Evolutionary conservation across 2,797 vertebrate genomes (phyloP).

Genomic region (Pseudomugil tenellus): DNA sequence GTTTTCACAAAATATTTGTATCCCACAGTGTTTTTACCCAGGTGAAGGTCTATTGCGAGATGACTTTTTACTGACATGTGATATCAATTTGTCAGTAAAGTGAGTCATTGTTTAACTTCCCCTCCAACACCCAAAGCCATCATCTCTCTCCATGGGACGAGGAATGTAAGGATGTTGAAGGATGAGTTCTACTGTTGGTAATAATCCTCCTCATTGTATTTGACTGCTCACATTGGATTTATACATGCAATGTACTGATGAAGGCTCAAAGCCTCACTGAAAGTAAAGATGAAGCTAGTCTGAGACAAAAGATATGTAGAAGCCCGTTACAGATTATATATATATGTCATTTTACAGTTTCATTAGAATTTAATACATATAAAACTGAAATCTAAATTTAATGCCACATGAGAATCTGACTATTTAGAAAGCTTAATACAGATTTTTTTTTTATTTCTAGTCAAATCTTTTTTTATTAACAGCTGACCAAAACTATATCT

Average conservation of each 20-base stretch:
- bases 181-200: constrained; percentile 74
- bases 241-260: constrained; percentile 48
- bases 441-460: too few species aligned
- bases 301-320: constrained; percentile 1
- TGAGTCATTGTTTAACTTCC: constrained; percentile 81
- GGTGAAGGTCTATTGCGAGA: constrained; percentile 66
- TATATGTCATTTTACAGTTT: background rate
- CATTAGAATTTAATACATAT: background rate
- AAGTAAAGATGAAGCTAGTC: constrained; percentile 30
- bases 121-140: constrained; percentile 72
- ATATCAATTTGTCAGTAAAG: constrained; percentile 82
- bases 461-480: too few species aligned
- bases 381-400: background rate
- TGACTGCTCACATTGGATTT: constrained; percentile 45
- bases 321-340: background rate
- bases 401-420: too few species aligned
- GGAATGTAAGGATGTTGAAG: constrained; percentile 74
- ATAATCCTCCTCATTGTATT: constrained; percentile 67
- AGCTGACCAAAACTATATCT: too few species aligned
- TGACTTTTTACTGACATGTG: constrained; percentile 76
- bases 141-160: constrained; percentile 59
- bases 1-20: constrained; percentile 57
- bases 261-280: constrained; percentile 53
- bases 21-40: constrained; percentile 48
- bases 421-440: too few species aligned